Percentiles rank a stretch among this genome's conserved stretches.
phyloP scores from a whole-genome alignment of 2,888 invertebrate species.

The Sialis lutaria region DNA sequence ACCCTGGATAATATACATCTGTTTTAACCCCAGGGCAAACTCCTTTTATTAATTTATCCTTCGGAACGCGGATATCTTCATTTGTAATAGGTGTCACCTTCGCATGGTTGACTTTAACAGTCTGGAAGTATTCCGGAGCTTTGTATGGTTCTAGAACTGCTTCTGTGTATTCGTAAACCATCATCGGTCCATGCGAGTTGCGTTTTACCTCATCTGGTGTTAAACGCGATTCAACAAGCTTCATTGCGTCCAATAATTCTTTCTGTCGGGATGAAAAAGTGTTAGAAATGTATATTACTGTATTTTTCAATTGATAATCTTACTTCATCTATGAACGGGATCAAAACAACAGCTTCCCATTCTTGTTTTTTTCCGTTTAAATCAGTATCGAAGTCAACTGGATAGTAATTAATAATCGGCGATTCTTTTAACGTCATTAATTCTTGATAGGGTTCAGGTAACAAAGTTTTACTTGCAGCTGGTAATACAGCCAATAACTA shows the following conservation, averaged over 20 bases:
- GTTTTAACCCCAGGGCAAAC: conserved; percentile 47
- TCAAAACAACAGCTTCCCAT: conserved; percentile 90
- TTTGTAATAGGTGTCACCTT: conserved; percentile 29
- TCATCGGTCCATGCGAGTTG: conserved; percentile 78
- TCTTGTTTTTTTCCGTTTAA: conserved; percentile 90
- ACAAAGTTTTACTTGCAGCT: conserved; percentile 59
- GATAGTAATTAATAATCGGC: conserved; percentile 81
- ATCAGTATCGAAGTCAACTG: conserved; percentile 78
- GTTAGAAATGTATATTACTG: not conserved
- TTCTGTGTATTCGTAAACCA: conserved; percentile 49
- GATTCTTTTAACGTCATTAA: conserved; percentile 63
- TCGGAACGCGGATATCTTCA: conserved; percentile 38
- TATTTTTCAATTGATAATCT: not conserved
- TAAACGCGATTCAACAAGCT: conserved; percentile 42
- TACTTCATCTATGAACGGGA: conserved; percentile 84
- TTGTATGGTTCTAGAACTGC: conserved; percentile 37
- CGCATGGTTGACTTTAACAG: conserved; percentile 38
- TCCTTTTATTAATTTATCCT: conserved; percentile 43
- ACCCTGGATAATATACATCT: conserved; percentile 70
- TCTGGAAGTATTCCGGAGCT: conserved; percentile 45
- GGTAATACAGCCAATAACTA: conserved; percentile 75
- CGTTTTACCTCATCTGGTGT: conserved; percentile 51
- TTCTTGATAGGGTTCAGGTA: conserved; percentile 61
- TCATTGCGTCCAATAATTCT: conserved; percentile 60
- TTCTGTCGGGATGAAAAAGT: conserved; percentile 23